Percentiles rank a stretch among this genome's conserved stretches.
Evolutionary conservation across 2,888 invertebrate species (phyloP).

Genomic region (Gymnoscelis rufifasciata): DNA sequence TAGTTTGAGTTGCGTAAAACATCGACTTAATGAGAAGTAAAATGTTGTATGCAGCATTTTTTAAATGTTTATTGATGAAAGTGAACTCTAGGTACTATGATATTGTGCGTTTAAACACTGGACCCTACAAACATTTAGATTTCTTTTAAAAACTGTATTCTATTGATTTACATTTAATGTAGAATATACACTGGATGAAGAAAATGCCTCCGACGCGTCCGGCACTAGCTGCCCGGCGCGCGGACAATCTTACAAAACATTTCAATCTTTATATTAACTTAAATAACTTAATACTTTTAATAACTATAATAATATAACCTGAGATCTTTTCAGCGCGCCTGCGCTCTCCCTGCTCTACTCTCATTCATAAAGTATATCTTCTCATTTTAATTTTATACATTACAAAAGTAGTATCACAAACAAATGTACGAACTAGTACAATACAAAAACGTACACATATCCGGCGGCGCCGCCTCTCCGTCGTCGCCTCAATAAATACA

Average conservation of each 20-base stretch:
- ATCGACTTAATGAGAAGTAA: conserved; percentile 71
- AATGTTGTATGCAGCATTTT: conserved; percentile 63
- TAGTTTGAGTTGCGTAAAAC: conserved; percentile 60
- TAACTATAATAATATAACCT: conserved; percentile 76
- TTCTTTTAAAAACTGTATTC: conserved; percentile 72
- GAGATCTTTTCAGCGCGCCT: conserved; percentile 70
- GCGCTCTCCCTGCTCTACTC: conserved; percentile 59
- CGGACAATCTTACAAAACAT: conserved; percentile 74
- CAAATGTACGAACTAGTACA: conserved; percentile 79
- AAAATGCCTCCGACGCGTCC: conserved; percentile 57
- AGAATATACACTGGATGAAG: conserved; percentile 72
- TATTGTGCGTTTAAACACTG: conserved; percentile 79
- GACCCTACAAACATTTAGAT: conserved; percentile 79
- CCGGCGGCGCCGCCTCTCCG: conserved; percentile 40
- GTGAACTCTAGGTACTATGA: conserved; percentile 72
- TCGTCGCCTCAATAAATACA: conserved; percentile 71
- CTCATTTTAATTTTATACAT: conserved; percentile 74
- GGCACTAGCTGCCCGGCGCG: not conserved
- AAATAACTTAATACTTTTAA: conserved; percentile 79
- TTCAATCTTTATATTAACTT: conserved; percentile 76
- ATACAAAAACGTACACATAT: conserved; percentile 72
- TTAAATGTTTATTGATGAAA: conserved; percentile 64
- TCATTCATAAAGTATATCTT: conserved; percentile 71
- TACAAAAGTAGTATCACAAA: conserved; percentile 81
- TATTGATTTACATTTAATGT: conserved; percentile 73